A percentile compares a stretch with the other conserved stretches of the same genome.
phyloP scores from a whole-genome alignment of 2,888 invertebrate species.

The Callimorpha dominula region DNA sequence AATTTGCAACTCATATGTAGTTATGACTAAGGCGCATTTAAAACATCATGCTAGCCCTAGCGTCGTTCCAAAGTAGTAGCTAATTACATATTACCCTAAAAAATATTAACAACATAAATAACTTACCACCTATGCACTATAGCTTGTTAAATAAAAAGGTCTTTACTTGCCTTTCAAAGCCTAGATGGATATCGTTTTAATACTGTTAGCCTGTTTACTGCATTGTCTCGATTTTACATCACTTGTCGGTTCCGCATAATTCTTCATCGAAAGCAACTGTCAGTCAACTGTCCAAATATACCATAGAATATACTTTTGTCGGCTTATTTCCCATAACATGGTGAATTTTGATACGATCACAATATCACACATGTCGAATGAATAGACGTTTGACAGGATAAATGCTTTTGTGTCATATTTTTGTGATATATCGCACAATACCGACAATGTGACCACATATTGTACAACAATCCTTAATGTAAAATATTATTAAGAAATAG shows the following conservation, averaged over 20 bases:
- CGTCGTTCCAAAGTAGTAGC: neutral
- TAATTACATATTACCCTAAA: neutral
- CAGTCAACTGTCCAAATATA: conserved; percentile 83
- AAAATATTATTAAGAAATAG: neutral
- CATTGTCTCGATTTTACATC: conserved; percentile 59
- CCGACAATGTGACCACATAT: neutral
- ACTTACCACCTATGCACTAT: neutral
- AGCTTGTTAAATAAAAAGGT: conserved; percentile 11
- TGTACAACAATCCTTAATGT: neutral
- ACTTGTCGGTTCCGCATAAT: conserved; percentile 75
- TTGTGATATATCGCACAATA: conserved; percentile 23
- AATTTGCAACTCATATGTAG: no score
- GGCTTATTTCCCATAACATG: conserved; percentile 73
- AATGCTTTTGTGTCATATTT: conserved; percentile 41
- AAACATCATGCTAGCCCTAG: neutral
- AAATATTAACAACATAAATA: conserved; percentile 13
- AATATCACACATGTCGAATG: conserved; percentile 53
- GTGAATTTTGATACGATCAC: conserved; percentile 65
- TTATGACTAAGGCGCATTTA: neutral
- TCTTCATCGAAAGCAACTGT: conserved; percentile 81
- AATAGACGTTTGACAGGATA: conserved; percentile 49
- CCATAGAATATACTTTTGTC: conserved; percentile 65
- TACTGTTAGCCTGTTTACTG: conserved; percentile 37
- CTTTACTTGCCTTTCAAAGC: conserved; percentile 12
- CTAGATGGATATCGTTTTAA: conserved; percentile 27